These are phyloP conservation scores for Scylla paramamosain DNA, from an alignment of 1,140 invertebrate genomes.

Conservation along the genomic window DNA sequence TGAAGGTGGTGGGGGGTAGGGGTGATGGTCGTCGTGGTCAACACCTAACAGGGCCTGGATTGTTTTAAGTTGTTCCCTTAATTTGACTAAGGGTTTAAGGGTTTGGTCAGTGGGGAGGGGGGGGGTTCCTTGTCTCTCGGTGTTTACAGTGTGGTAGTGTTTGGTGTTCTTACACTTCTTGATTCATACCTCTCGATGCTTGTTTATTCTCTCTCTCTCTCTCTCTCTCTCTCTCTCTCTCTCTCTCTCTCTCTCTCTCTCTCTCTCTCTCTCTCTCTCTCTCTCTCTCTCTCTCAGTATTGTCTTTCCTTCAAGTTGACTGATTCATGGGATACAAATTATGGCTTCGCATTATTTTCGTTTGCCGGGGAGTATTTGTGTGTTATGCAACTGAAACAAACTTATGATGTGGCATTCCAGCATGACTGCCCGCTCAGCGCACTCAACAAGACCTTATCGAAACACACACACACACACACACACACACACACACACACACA, in stretches of 20 bases:
- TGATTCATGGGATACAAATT: not conserved
- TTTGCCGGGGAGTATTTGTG: not conserved
- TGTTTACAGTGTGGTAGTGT: too few species aligned
- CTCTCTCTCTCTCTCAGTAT: not conserved
- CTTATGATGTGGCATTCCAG: too few species aligned
- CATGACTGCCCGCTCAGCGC: not conserved
- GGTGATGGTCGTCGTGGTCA: not conserved
- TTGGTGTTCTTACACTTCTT: too few species aligned
- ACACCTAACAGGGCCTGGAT: not conserved
- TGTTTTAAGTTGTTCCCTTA: not conserved
- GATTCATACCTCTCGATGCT: not conserved
- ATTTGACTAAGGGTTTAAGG: too few species aligned
- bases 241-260: slow-evolving; percentile 33
- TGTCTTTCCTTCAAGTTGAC: too few species aligned
- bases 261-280: slow-evolving; percentile 27
- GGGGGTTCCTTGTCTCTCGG: not conserved
- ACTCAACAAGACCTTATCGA: not conserved
- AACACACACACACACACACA: slow-evolving; percentile 27
- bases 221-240: slow-evolving; percentile 33
- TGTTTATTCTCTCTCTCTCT: not conserved
- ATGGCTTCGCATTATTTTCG: not conserved
- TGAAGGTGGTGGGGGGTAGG: not conserved
- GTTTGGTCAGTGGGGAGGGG: too few species aligned
- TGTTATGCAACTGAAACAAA: not conserved
- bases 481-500: slow-evolving; percentile 15